Base-by-base conservation (phyloP, 1,140 invertebrate species). In the Bombyx mandarina region DNA sequence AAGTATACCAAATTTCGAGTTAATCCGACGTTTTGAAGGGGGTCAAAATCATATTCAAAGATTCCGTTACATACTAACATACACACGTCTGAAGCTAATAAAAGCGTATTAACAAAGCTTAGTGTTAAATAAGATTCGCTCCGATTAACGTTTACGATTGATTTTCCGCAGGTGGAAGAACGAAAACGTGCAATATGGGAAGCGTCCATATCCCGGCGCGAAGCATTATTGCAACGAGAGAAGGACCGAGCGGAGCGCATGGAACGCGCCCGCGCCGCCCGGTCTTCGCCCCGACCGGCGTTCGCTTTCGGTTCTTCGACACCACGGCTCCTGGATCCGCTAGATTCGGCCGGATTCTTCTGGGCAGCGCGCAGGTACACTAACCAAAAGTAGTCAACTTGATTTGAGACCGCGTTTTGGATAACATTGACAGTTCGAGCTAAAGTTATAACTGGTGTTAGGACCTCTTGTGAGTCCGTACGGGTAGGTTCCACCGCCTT, bases 271-370 rank as follows among this genome's bases (percentile, higher is more conserved):
- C 93, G 67, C 92, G 96, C 89, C 92, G 94, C 68, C 92, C 94
- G 84, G 93, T 94, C 65, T 92, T 93, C 74, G 90, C 92, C 67
- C 90, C 94, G 86, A 89, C 92, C 74, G 84, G 92, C 69, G 22
- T 97, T 96, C 88, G 95, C 95, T 45, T 97, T 97, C 88, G 95
- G 95, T 47, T 96, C 95, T 71, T 96, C 95, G 57, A 96, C 95
- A 52, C 95, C 95, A 55, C 89, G 95, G 58, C 93, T 96, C 89
- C 85, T 96, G 67, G 95, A 96, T 74, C 94, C 94, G 42, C 91
- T 93, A 46, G 94, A 95, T 80, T 92, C 93, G 58, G 91, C 92
- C 52, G 91, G 92, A 60, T 91, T 92, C 56, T 95, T 94, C 88
- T 95, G 94, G 94, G 93, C 93, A 54, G 92, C 93, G 70, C 90